Base-by-base conservation (phyloP, 2,888 invertebrate genomes). In the Tipula unca region DNA sequence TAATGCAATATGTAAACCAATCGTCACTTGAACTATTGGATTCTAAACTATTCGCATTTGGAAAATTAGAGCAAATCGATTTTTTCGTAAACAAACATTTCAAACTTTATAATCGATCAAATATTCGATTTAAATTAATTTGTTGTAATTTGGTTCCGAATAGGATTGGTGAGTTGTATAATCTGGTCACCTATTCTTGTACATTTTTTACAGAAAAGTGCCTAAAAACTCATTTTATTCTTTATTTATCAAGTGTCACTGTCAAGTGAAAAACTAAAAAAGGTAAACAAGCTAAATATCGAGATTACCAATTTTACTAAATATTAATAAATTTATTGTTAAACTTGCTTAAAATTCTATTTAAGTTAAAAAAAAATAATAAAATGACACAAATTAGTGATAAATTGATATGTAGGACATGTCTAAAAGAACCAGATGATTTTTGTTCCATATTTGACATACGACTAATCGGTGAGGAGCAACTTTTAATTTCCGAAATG, bases 401-500 rank as follows among this genome's bases (percentile, higher is more conserved):
- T 36, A 35, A 39, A 85, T 89, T 88, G 88, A 92, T 91, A 82
- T 85, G 85, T 29, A 29, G 42, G 20, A 54, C 83, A 84, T 82
- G 83, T n/a, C 17, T 83, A 83, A 29, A n/a, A 83, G 35, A 83
- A 17, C 32, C 83, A 35, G 32, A 83, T 32, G 35, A 83, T 32
- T 35, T 83, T 32, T 32, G 29, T 83, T 83, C 83, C 6, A 32
- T 83, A 17, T 83, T 83, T 83, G 83, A 83, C 5, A 6, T n/a
- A n/a, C 5, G 83, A 5, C n/a, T 29, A 5, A 83, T 83, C 6
- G 35, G 17, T 35, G 17, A 83, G n/a, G 83, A 83, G 0, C 25
- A 29, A 14, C 25, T 42, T 3, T 35, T 17, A 69, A 82, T 84
- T 48, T 82, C 85, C 20, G 48, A 84, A 17, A 82, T 85, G 69